These are phyloP conservation scores for Procambarus virginalis DNA, from an alignment of 1,140 invertebrate genomes.

Conservation along the genomic window DNA sequence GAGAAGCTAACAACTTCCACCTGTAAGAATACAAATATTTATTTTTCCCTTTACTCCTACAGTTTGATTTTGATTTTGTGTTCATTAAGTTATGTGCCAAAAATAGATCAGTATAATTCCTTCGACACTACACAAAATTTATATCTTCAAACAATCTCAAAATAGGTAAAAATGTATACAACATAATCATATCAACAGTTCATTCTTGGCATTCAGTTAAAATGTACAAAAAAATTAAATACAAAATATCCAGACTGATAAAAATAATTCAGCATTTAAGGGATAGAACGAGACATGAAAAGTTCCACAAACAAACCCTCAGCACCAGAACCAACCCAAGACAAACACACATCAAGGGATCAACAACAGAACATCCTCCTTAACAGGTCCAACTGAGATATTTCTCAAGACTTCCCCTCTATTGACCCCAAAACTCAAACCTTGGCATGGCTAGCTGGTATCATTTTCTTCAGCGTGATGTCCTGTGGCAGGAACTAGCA, in stretches of 20 bases:
- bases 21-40: conserved; percentile 43
- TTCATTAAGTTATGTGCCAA: conserved; percentile 52
- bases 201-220: not conserved
- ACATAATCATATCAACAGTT: not conserved
- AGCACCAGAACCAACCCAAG: no score
- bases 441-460: no score
- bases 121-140: conserved; percentile 35
- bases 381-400: no score
- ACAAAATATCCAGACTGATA: not conserved
- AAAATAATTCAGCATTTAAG: not conserved
- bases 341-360: no score
- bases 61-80: conserved; percentile 44
- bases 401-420: no score
- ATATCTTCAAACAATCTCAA: conserved; percentile 25
- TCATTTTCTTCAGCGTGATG: no score
- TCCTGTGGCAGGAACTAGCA: no score
- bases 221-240: not conserved
- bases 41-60: conserved; percentile 42
- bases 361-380: no score
- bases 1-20: not conserved
- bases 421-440: no score
- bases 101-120: conserved; percentile 51
- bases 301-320: not conserved
- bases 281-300: not conserved
- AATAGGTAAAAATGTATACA: conserved; percentile 30